Conservation (phyloP, 2,888 invertebrate species). For the Lasioglossum zephyrum region DNA sequence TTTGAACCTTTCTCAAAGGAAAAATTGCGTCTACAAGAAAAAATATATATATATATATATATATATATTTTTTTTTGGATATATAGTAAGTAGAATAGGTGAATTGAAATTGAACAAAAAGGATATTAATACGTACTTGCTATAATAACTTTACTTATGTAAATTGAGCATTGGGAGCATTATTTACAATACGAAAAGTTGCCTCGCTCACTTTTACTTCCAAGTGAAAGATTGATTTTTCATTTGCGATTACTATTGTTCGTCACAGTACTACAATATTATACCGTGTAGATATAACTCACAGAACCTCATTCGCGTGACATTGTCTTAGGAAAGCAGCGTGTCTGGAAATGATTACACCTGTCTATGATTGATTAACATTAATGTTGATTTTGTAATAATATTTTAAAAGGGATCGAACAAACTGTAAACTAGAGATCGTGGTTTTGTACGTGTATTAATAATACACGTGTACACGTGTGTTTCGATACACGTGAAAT, state of each 20-base stretch:
- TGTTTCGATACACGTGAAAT: too few species aligned
- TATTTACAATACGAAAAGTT: background rate
- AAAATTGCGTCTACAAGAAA: too few species aligned
- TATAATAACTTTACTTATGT: too few species aligned
- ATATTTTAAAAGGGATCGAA: background rate
- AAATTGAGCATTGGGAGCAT: background rate
- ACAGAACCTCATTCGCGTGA: background rate
- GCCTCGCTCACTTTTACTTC: background rate
- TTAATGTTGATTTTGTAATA: background rate
- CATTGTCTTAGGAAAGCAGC: background rate
- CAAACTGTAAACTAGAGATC: background rate
- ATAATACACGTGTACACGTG: too few species aligned
- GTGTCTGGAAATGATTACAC: background rate
- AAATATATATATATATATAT: too few species aligned
- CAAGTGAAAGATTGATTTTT: background rate
- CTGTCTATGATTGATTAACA: background rate
- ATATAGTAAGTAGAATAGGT: too few species aligned
- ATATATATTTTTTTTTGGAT: too few species aligned
- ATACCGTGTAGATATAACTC: background rate
- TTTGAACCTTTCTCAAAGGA: too few species aligned
- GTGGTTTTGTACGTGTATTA: too few species aligned
- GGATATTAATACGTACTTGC: too few species aligned
- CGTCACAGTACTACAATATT: background rate
- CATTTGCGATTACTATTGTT: background rate
- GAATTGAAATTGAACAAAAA: too few species aligned